Percentiles rank a stretch among this genome's conserved stretches.
phyloP scores from a whole-genome alignment of 2,888 invertebrate genomes.

The Ecdyonurus torrentis region DNA sequence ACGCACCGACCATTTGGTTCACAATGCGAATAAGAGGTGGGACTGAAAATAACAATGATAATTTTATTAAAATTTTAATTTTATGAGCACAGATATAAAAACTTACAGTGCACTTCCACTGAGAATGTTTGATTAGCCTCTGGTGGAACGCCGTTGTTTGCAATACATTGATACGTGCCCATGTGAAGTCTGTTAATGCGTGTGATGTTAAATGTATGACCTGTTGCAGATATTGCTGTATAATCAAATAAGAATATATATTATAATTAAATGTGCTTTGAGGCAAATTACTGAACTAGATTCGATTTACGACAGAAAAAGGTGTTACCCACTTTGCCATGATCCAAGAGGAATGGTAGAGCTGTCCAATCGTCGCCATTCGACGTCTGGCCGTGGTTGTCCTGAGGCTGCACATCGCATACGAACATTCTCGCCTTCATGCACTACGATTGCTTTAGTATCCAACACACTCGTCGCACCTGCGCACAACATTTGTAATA shows the following conservation, averaged over 20 bases:
- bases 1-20: slow-evolving; percentile 54
- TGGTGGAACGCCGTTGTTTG: slow-evolving; percentile 76
- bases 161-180: slow-evolving; percentile 58
- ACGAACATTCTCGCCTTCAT: slow-evolving; percentile 66
- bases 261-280: too few species aligned
- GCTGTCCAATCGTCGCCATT: slow-evolving; percentile 55
- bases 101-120: slow-evolving; percentile 84
- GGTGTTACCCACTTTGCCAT: slow-evolving; percentile 54
- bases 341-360: slow-evolving; percentile 42
- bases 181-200: slow-evolving; percentile 55
- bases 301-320: too few species aligned
- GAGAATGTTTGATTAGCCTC: slow-evolving; percentile 60
- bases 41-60: slow-evolving; percentile 38
- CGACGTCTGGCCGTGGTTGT: slow-evolving; percentile 55
- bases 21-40: slow-evolving; percentile 67
- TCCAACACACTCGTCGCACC: neutral
- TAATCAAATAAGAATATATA: slow-evolving; percentile 15
- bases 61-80: too few species aligned
- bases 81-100: too few species aligned
- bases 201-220: slow-evolving; percentile 61
- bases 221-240: slow-evolving; percentile 56
- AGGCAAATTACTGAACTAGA: too few species aligned
- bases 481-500: too few species aligned
- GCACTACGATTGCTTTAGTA: slow-evolving; percentile 42
- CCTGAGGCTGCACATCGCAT: slow-evolving; percentile 68